Base-by-base conservation (phyloP, 2,888 invertebrate species). In the Agapetus fuscipes region DNA sequence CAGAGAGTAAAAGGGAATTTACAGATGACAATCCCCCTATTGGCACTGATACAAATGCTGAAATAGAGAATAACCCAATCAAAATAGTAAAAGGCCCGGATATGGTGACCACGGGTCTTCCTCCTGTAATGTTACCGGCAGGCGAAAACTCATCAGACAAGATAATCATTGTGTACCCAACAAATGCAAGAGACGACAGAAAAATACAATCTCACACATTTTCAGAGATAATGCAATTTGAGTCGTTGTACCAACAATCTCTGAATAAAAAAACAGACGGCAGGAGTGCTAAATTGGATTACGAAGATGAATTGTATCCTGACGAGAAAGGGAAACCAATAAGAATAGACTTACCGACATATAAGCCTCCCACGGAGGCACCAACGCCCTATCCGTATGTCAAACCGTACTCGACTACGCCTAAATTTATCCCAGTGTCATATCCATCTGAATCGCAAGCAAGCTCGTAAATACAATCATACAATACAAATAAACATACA, bases 291-390 rank as follows among this genome's bases (percentile, higher is more conserved):
- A 43, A 41, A 17, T 32, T 41, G n/a, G 39, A 43, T 32, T 25
- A 37, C 12, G 43, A 38, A 2, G 24, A 28, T 4, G 35, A 39
- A n/a, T 33, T 43, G 1, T 39, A 3, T 45, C 49, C 54, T 34
- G 54, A 58, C 4, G 54, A 55, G 17, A 55, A 55, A 15, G 53
- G 55, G 20, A 53, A 58, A 17, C 35, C 26, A 5, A 45, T 75
- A 4, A 60, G 71, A 29, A 72, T 76, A n/a, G 72, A 76, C 48
- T 53, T 76, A 46, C 76, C 76, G 9, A 76, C 76, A 1, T 76
- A 72, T 52, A 55, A 66, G 17, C 76, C 76, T 13, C 53, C 56
- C 17, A 50, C 55, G 15, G 51, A 57, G 10, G 30, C 52, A 2
- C n/a, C n/a, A n/a, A 43, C 51, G 10, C 43, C 52, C 33, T 45